Conservation (phyloP, 2,797 vertebrate species). For the Xyrichtys novacula region DNA sequence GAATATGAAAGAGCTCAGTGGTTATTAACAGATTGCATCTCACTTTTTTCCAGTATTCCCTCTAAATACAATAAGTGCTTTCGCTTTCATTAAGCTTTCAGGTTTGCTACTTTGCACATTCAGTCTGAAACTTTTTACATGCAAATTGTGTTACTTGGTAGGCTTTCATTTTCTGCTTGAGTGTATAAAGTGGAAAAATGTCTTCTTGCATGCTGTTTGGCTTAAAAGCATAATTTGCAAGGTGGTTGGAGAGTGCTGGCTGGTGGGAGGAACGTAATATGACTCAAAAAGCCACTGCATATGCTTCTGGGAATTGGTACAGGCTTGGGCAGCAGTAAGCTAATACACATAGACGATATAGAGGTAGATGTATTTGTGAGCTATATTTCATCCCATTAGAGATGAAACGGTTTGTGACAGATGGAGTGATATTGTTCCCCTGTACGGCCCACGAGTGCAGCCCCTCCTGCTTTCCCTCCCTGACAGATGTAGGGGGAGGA, state of each 20-base stretch:
- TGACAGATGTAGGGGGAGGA: constrained; percentile 88
- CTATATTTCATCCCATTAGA: constrained; percentile 82
- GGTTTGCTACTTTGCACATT: constrained; percentile 47
- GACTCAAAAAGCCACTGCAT: constrained; percentile 71
- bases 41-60: constrained; percentile 54
- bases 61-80: constrained; percentile 49
- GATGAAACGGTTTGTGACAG: constrained; percentile 86
- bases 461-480: constrained; percentile 83
- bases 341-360: constrained; percentile 76
- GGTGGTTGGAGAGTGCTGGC: constrained; percentile 69
- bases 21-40: constrained; percentile 79
- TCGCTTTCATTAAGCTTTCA: constrained; percentile 56
- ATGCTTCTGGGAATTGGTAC: constrained; percentile 70
- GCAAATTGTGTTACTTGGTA: constrained; percentile 60
- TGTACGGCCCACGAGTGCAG: constrained; percentile 71
- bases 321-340: constrained; percentile 70
- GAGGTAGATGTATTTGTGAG: constrained; percentile 76
- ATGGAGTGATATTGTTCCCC: constrained; percentile 87
- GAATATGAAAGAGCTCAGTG: constrained; percentile 78
- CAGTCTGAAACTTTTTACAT: constrained; percentile 60
- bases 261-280: constrained; percentile 74
- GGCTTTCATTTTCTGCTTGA: constrained; percentile 66
- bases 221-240: constrained; percentile 76
- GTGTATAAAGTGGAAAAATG: constrained; percentile 68
- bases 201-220: constrained; percentile 62